Evolutionary conservation across 2,797 vertebrate species (phyloP).

Genomic region (Loris lydekkerianus): DNA sequence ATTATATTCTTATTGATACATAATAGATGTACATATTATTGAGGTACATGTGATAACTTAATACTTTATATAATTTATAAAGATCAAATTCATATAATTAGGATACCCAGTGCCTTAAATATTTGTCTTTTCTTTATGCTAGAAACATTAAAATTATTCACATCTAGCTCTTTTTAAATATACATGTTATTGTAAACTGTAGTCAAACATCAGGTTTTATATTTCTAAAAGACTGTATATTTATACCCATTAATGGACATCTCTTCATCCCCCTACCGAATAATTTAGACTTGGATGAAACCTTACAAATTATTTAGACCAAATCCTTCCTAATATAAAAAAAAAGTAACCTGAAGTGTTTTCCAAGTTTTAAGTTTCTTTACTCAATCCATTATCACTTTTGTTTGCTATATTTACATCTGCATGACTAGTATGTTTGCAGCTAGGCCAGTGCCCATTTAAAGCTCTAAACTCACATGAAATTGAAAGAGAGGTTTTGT

Average conservation of each 20-base stretch:
- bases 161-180: not conserved
- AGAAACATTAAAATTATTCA: not conserved
- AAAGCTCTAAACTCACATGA: not conserved
- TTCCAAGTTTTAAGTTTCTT: not conserved
- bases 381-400: no score
- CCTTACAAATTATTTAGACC: not conserved
- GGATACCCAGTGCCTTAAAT: not conserved
- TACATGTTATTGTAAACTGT: not conserved
- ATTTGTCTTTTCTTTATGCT: not conserved
- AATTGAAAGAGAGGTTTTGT: not conserved
- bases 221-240: not conserved
- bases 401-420: not conserved
- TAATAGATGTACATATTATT: not conserved
- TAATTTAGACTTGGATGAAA: constrained; percentile 2
- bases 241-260: not conserved
- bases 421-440: accelerated
- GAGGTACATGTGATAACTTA: not conserved
- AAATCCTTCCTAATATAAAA: not conserved
- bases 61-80: not conserved
- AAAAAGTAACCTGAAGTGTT: not conserved
- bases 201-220: not conserved
- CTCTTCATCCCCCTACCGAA: not conserved
- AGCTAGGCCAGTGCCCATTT: not conserved
- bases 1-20: not conserved
- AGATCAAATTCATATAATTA: not conserved